Conservation (phyloP, 1,140 invertebrate genomes). For the Saccostrea glomerata region DNA sequence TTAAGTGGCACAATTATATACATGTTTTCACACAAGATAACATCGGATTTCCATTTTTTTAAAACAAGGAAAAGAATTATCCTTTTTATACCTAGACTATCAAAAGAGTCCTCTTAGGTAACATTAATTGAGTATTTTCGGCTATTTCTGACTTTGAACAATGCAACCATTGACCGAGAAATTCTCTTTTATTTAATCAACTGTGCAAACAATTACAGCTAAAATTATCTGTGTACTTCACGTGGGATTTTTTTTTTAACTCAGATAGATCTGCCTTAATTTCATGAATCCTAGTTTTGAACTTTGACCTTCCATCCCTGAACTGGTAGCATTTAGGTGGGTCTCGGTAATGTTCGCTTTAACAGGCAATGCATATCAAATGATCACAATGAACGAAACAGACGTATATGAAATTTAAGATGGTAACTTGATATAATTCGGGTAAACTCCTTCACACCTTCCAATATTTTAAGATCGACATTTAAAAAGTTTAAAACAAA, state of each 20-base stretch:
- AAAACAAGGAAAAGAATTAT: too few species aligned
- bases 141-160: neutral
- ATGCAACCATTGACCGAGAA: neutral
- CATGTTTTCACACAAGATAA: too few species aligned
- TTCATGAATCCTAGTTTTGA: neutral
- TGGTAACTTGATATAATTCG: too few species aligned
- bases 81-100: too few species aligned
- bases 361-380: neutral
- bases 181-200: neutral
- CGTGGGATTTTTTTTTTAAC: neutral
- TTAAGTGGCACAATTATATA: too few species aligned
- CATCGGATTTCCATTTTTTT: too few species aligned
- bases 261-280: neutral
- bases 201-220: neutral
- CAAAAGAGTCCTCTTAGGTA: too few species aligned
- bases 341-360: neutral
- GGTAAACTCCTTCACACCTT: too few species aligned
- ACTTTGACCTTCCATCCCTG: neutral
- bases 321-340: too few species aligned
- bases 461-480: too few species aligned
- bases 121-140: neutral
- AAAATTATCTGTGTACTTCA: neutral
- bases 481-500: too few species aligned
- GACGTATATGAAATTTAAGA: neutral
- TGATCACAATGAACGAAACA: neutral